Conservation (phyloP, 2,888 invertebrate species). For the Pomacea canaliculata region DNA sequence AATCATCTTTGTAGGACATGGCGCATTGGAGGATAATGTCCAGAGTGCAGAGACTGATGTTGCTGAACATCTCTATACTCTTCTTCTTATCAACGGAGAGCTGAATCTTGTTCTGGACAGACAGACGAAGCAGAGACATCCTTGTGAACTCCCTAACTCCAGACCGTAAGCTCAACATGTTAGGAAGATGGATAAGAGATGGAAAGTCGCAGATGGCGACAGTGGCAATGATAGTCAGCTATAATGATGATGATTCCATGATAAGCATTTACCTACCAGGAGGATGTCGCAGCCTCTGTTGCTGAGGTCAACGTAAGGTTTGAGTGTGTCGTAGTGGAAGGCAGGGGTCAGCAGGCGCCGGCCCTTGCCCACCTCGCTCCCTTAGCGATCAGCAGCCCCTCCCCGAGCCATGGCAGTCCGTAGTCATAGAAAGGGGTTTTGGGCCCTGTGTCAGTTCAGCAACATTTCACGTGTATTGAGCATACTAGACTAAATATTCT, state of each 20-base stretch:
- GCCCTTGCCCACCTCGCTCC: constrained; percentile 52
- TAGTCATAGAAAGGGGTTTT: constrained; percentile 38
- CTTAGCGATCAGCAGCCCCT: constrained; percentile 49
- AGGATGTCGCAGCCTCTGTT: constrained; percentile 49
- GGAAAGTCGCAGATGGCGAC: too few species aligned
- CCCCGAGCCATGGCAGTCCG: constrained; percentile 55
- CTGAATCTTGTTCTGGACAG: constrained; percentile 32
- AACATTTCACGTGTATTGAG: too few species aligned
- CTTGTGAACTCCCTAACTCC: too few species aligned
- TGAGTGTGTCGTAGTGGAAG: constrained; percentile 61
- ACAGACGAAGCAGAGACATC: too few species aligned
- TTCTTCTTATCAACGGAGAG: constrained; percentile 28
- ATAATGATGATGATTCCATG: too few species aligned
- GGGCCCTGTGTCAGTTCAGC: constrained; percentile 19
- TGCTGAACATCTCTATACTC: constrained; percentile 36
- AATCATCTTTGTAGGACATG: constrained; percentile 33
- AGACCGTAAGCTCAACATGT: too few species aligned
- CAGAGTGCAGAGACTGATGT: constrained; percentile 34
- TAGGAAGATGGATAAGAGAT: too few species aligned
- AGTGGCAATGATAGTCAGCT: too few species aligned
- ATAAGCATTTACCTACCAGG: constrained; percentile 34
- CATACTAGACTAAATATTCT: too few species aligned
- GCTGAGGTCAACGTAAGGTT: constrained; percentile 50
- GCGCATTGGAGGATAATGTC: constrained; percentile 39
- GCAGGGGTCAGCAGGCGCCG: constrained; percentile 55